phyloP scores from a whole-genome alignment of 1,140 invertebrate genomes.

The Hypothenemus hampei region DNA sequence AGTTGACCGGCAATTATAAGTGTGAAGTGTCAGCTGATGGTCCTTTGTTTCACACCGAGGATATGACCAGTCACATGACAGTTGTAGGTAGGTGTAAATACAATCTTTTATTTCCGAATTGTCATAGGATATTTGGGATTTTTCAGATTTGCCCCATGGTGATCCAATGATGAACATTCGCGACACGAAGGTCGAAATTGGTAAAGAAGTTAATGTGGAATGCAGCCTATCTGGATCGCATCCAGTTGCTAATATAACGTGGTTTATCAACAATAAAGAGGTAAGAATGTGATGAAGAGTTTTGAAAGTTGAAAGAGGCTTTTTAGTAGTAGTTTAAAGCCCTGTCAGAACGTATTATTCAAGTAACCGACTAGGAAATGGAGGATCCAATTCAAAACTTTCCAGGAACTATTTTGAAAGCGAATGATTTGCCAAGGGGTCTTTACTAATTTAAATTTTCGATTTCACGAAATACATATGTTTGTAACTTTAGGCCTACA shows the following conservation, averaged over 20 bases:
- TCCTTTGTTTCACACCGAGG: constrained; percentile 54
- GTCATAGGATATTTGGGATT: not conserved
- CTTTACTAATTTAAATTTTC: not conserved
- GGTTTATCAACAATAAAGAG: constrained; percentile 61
- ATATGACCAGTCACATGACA: constrained; percentile 48
- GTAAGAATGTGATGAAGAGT: constrained; percentile 41
- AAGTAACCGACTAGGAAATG: no score
- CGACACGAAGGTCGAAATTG: constrained; percentile 39
- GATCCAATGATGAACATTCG: constrained; percentile 37
- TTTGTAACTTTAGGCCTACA: no score
- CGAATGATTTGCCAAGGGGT: not conserved
- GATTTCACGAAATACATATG: not conserved
- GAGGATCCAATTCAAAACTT: not conserved
- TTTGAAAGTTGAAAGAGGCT: not conserved
- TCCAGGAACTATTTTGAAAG: not conserved
- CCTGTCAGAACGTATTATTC: no score
- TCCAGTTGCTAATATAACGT: constrained; percentile 58
- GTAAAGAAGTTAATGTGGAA: constrained; percentile 48
- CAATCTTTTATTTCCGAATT: constrained; percentile 11
- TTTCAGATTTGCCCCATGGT: constrained; percentile 36
- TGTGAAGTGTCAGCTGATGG: constrained; percentile 60
- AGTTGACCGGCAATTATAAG: constrained; percentile 54
- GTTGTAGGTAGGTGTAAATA: constrained; percentile 51
- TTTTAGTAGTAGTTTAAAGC: no score
- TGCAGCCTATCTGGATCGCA: constrained; percentile 52